Conservation (phyloP, 37 sponge, comb jelly and placozoan species). For the Spongilla lacustris region DNA sequence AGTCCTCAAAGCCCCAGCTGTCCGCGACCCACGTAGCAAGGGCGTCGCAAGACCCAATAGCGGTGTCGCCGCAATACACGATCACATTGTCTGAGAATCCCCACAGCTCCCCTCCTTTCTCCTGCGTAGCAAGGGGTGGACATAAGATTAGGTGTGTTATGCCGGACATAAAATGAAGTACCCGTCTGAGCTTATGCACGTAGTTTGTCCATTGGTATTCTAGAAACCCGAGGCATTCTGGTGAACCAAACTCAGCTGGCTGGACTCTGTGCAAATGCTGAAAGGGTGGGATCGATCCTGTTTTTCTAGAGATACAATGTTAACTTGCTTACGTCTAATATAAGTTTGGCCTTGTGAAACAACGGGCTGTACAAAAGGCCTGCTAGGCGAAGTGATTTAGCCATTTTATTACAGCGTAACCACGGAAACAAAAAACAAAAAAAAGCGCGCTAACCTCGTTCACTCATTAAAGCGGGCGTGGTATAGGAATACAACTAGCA, state of each 20-base stretch:
- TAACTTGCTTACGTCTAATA: constrained; percentile 13
- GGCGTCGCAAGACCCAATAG: constrained; percentile 43
- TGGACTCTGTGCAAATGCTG: constrained; percentile 13
- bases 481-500: too few relatives aligned
- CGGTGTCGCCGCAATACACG: constrained; percentile 36
- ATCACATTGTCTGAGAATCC: constrained; percentile 38
- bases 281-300: background rate
- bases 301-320: background rate
- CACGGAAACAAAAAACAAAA: background rate
- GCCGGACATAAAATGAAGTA: background rate
- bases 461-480: too few relatives aligned
- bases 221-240: constrained; percentile 24
- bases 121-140: background rate
- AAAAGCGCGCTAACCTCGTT: too few relatives aligned
- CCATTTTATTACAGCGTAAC: background rate
- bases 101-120: constrained; percentile 52
- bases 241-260: background rate
- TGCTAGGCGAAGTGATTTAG: background rate
- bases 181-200: constrained; percentile 27
- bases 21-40: constrained; percentile 63
- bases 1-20: constrained; percentile 41
- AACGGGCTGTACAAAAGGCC: constrained; percentile 17
- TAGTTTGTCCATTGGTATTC: constrained; percentile 47
- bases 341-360: constrained; percentile 23
- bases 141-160: background rate